These are phyloP conservation scores for Muschampia plurimacula DNA, from an alignment of 2,888 invertebrate species.

Conservation along the genomic window DNA sequence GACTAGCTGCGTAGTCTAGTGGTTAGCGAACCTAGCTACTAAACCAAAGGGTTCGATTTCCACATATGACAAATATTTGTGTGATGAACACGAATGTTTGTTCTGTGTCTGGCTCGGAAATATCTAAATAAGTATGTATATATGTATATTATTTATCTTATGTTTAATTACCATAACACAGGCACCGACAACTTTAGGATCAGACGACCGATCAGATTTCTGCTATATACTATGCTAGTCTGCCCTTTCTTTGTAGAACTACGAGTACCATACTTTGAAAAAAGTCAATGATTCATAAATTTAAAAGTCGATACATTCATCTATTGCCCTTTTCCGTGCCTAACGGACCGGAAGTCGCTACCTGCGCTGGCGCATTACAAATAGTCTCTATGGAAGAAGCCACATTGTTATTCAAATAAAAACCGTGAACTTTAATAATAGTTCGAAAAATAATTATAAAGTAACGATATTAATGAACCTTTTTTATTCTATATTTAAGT, in stretches of 20 bases:
- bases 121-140: no score
- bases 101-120: no score
- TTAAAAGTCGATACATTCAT: slow-evolving; percentile 15
- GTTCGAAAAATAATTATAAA: slow-evolving; percentile 12
- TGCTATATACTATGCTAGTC: no score
- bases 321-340: slow-evolving; percentile 44
- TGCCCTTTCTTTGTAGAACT: neutral
- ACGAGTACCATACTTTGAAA: neutral
- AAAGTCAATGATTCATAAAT: slow-evolving; percentile 8
- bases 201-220: no score
- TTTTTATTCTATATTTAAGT: neutral
- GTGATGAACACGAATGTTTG: no score
- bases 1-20: no score
- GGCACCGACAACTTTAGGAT: no score
- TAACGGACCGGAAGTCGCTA: slow-evolving; percentile 61
- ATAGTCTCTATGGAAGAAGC: slow-evolving; percentile 28
- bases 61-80: no score
- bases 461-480: neutral
- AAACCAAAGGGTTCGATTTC: no score
- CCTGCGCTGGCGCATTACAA: slow-evolving; percentile 56
- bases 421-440: slow-evolving; percentile 27
- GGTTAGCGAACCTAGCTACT: no score
- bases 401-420: slow-evolving; percentile 26
- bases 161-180: no score
- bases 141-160: no score